These are phyloP conservation scores for Callimico goeldii DNA, from an alignment of 2,797 vertebrate species.

Conservation along the genomic window DNA sequence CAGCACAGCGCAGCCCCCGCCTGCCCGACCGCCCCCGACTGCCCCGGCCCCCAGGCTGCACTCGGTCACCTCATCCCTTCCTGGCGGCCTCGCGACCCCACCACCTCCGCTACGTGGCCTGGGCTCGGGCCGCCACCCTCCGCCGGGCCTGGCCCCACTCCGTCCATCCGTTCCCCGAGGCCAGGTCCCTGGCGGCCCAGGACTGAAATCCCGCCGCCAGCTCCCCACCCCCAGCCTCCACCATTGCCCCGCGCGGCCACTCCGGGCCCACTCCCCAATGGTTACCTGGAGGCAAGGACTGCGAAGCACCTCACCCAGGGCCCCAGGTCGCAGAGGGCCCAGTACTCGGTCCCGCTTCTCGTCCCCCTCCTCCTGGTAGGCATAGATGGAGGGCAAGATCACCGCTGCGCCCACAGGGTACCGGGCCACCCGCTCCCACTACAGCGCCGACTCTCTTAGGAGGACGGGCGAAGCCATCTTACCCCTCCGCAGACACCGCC, in stretches of 20 bases:
- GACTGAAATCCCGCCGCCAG: background rate
- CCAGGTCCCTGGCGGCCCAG: background rate
- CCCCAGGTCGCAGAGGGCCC: conserved; percentile 94
- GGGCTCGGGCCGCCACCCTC: background rate
- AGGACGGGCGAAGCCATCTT: no score
- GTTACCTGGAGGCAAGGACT: conserved; percentile 96
- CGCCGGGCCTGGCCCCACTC: no score
- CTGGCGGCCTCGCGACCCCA: background rate
- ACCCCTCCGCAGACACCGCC: no score
- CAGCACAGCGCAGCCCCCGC: background rate
- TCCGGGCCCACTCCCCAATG: background rate
- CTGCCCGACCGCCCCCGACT: background rate
- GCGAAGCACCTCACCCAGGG: conserved; percentile 95
- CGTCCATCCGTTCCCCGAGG: background rate
- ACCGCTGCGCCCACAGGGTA: no score
- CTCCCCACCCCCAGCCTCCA: conserved; percentile 20
- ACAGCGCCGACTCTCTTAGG: no score
- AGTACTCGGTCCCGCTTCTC: background rate
- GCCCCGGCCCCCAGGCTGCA: background rate
- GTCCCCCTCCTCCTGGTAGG: no score
- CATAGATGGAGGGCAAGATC: no score
- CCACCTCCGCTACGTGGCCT: background rate
- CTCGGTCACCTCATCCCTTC: conserved; percentile 61
- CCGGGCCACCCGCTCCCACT: no score
- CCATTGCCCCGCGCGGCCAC: background rate